phyloP scores from a whole-genome alignment of 2,888 invertebrate species.

The Lithophane socia region DNA sequence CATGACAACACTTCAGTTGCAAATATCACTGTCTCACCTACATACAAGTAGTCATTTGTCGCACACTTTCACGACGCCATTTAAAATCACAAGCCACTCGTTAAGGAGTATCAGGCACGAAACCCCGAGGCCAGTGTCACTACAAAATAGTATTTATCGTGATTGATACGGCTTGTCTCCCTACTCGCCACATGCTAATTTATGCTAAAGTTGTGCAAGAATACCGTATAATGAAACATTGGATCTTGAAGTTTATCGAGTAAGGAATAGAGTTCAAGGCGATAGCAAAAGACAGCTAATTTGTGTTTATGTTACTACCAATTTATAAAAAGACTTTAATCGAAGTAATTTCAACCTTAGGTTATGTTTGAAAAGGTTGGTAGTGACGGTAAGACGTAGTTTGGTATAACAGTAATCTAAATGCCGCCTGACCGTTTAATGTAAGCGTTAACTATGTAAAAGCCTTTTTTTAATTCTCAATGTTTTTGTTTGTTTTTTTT shows the following conservation, averaged over 20 bases:
- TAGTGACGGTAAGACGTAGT: not conserved
- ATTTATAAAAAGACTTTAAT: slow-evolving; percentile 1
- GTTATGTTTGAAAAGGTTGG: not conserved
- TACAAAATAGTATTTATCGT: slow-evolving; percentile 73
- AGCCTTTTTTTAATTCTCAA: slow-evolving; percentile 60
- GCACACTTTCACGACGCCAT: slow-evolving; percentile 58
- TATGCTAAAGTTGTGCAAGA: slow-evolving; percentile 61
- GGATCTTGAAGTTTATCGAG: not conserved
- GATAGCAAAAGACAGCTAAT: slow-evolving; percentile 22
- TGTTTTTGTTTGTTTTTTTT: slow-evolving; percentile 66
- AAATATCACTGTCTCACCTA: slow-evolving; percentile 26
- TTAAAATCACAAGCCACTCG: slow-evolving; percentile 61
- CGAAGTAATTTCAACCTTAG: slow-evolving; percentile 16
- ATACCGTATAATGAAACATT: not conserved
- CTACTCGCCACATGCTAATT: slow-evolving; percentile 71
- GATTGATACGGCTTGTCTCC: slow-evolving; percentile 73
- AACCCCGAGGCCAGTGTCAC: slow-evolving; percentile 68
- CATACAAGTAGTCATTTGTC: slow-evolving; percentile 48
- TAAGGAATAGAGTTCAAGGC: not conserved
- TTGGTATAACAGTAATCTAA: slow-evolving; percentile 65
- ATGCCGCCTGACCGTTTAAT: slow-evolving; percentile 65
- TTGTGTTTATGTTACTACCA: slow-evolving; percentile 37
- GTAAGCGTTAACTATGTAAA: slow-evolving; percentile 67
- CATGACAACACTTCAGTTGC: slow-evolving; percentile 22
- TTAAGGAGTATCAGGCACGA: slow-evolving; percentile 60